Evolutionary conservation across 2,113 vertebrate genomes (phyloP).

Genomic region (Hyperopisus bebe): DNA sequence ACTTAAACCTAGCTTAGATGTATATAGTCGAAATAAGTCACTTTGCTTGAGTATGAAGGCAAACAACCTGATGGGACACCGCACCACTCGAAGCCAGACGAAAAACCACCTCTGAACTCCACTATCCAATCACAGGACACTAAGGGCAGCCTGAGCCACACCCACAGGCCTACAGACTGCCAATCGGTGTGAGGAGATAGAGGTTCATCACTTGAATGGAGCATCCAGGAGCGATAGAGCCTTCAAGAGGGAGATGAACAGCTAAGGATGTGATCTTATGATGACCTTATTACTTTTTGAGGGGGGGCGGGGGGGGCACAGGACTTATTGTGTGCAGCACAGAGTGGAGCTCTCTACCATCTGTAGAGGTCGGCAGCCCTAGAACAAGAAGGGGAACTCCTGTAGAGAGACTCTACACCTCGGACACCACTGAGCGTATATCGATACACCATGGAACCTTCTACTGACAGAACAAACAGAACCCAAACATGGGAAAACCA

Average conservation of each 20-base stretch:
- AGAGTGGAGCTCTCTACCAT: neutral
- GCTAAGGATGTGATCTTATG: neutral
- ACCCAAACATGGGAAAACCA: neutral
- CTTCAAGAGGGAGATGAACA: neutral
- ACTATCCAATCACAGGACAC: neutral
- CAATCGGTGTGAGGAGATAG: neutral
- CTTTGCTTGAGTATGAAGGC: neutral
- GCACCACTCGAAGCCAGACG: neutral
- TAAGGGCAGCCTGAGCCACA: neutral
- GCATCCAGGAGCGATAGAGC: neutral
- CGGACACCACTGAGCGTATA: neutral
- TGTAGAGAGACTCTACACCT: neutral
- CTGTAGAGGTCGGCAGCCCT: neutral
- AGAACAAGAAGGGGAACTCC: neutral
- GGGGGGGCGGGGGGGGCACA: neutral
- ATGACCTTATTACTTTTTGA: neutral
- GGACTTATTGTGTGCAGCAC: neutral
- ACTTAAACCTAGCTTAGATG: neutral
- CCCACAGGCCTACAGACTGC: neutral
- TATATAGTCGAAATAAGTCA: neutral
- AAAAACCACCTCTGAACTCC: neutral
- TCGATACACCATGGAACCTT: neutral
- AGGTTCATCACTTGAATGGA: neutral
- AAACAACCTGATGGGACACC: neutral
- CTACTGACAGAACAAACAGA: neutral